Conservation (phyloP, 2,797 vertebrate genomes). For the Myiotriccus ornatus region DNA sequence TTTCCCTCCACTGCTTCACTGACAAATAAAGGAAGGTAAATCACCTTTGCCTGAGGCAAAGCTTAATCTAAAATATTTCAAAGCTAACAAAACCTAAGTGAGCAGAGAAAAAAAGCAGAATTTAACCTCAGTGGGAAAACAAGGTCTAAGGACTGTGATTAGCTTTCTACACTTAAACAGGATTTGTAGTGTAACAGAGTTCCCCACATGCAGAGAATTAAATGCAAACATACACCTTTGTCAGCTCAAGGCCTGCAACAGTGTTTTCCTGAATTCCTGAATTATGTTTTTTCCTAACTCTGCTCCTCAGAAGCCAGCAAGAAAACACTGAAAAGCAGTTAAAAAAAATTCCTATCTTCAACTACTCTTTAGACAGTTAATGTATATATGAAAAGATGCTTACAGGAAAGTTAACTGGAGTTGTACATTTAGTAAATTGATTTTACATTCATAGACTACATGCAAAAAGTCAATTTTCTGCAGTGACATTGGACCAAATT, state of each 20-base stretch:
- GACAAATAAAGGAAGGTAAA: constrained; percentile 35
- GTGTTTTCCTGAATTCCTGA: not conserved
- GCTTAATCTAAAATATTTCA: not conserved
- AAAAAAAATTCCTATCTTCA: not conserved
- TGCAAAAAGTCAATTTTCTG: not conserved
- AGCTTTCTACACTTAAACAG: not conserved
- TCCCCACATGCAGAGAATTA: not conserved
- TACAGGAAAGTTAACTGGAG: not conserved
- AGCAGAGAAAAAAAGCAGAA: not conserved
- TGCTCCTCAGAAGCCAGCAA: not conserved
- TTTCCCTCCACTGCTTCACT: not conserved
- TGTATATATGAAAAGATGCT: not conserved
- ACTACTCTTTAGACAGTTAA: not conserved
- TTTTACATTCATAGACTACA: not conserved
- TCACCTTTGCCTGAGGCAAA: not conserved
- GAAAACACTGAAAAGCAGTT: not conserved
- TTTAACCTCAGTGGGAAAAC: not conserved
- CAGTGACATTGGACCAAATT: not conserved
- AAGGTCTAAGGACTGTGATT: not conserved
- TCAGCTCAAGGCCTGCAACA: not conserved
- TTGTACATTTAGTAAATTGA: not conserved
- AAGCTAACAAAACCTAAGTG: not conserved
- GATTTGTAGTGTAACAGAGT: not conserved
- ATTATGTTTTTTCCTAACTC: not conserved
- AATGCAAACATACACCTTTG: not conserved